phyloP scores from a whole-genome alignment of 2,113 vertebrate genomes.

The Pseudois nayaur region DNA sequence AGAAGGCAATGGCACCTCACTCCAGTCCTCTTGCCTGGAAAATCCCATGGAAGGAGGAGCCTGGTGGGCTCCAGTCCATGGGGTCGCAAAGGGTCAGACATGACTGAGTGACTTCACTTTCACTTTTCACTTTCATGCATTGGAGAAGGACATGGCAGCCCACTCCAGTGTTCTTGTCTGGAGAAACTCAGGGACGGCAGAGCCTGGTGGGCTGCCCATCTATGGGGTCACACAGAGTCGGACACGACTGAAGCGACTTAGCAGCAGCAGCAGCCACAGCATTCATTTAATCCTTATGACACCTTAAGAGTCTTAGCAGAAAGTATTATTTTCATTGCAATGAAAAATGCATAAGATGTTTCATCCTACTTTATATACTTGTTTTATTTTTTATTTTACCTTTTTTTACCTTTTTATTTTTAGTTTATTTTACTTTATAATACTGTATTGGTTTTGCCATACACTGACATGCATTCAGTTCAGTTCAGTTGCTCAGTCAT shows the following conservation, averaged over 20 bases:
- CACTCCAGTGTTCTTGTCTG: not conserved
- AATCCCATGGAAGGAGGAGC: not conserved
- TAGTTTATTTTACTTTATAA: too few species aligned
- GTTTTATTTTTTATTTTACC: not conserved
- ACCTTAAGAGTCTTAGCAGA: not conserved
- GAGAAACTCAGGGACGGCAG: accelerated
- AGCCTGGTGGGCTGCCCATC: not conserved
- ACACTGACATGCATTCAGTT: not conserved
- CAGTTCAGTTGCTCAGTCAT: too few species aligned
- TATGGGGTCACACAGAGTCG: accelerated
- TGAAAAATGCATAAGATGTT: not conserved
- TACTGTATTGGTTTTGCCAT: too few species aligned
- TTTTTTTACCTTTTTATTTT: too few species aligned
- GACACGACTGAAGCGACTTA: accelerated
- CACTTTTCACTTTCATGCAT: not conserved
- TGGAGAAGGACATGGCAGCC: not conserved
- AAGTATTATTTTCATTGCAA: not conserved
- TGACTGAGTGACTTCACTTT: not conserved
- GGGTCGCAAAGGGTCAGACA: accelerated
- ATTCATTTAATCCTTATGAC: not conserved
- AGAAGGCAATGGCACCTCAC: not conserved
- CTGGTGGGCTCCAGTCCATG: not conserved
- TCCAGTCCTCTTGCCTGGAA: not conserved
- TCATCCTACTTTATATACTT: not conserved
- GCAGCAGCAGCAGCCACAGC: not conserved